Evolutionary conservation across 1,140 invertebrate genomes (phyloP).

Genomic region (Scaptomyza montana): DNA sequence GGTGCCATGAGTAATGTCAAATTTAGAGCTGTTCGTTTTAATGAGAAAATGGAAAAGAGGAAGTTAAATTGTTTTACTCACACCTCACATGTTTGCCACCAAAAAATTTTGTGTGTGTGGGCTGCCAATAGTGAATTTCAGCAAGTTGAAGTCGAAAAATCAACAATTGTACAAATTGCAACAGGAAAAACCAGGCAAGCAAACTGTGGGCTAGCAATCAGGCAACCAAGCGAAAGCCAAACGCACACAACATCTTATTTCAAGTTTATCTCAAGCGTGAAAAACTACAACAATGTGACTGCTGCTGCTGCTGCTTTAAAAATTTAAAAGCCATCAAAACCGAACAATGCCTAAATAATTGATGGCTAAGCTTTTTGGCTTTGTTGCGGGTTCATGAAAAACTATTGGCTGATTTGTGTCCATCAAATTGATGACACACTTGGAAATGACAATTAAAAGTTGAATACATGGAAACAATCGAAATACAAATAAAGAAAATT

Average conservation of each 20-base stretch:
- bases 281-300: conserved; percentile 22
- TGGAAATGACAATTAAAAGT: conserved; percentile 1
- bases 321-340: conserved; percentile 30
- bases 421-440: conserved; percentile 31
- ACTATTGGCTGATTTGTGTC: conserved; percentile 8
- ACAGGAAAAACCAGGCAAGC: conserved; percentile 65
- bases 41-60: conserved; percentile 33
- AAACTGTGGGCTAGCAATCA: conserved; percentile 17
- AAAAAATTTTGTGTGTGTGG: conserved; percentile 49
- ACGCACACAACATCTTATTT: conserved; percentile 55
- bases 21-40: conserved; percentile 31
- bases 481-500: conserved; percentile 2
- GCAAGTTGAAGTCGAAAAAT: conserved; percentile 32
- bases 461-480: neutral
- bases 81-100: conserved; percentile 38
- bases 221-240: conserved; percentile 54
- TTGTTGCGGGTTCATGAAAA: conserved; percentile 38
- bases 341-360: conserved; percentile 32
- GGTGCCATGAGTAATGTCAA: conserved; percentile 47
- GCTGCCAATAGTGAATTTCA: conserved; percentile 45
- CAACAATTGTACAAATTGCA: conserved; percentile 76
- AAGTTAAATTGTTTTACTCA: conserved; percentile 29
- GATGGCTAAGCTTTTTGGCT: conserved; percentile 8
- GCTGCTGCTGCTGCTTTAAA: conserved; percentile 5
- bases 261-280: conserved; percentile 65